Conservation (phyloP, 2,797 vertebrate genomes). For the Channa striata region DNA sequence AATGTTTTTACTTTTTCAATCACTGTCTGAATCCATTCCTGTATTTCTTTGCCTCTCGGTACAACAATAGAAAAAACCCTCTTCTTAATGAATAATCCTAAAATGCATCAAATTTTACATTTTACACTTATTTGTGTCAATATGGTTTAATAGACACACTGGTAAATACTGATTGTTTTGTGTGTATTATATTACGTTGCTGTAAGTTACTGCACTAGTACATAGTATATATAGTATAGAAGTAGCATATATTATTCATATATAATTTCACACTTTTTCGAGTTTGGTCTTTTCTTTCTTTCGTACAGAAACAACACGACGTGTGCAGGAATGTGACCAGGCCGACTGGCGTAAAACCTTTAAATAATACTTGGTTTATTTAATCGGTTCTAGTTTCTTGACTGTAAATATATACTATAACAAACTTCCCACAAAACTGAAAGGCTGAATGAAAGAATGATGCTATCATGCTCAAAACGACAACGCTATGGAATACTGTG, state of each 20-base stretch:
- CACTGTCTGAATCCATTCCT: conserved; percentile 51
- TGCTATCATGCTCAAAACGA: too few species aligned
- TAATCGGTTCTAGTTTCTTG: neutral
- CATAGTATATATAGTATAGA: too few species aligned
- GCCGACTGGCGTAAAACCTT: neutral
- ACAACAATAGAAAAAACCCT: neutral
- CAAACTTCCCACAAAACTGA: neutral
- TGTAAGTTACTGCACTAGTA: too few species aligned
- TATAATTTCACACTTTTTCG: neutral
- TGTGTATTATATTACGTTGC: too few species aligned
- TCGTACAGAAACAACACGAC: neutral
- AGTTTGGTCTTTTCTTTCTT: neutral
- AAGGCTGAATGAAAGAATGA: neutral
- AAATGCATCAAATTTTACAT: neutral
- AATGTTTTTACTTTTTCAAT: conserved; percentile 43
- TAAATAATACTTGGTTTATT: neutral
- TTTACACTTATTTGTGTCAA: neutral
- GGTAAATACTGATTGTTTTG: too few species aligned
- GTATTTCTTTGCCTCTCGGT: conserved; percentile 39
- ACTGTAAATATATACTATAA: neutral
- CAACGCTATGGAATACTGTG: too few species aligned
- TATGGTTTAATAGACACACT: neutral
- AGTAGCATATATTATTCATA: too few species aligned
- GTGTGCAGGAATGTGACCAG: neutral
- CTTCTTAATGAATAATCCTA: conserved; percentile 22